Conservation (phyloP, 2,113 vertebrate genomes). For the Lichenostomus cassidix region DNA sequence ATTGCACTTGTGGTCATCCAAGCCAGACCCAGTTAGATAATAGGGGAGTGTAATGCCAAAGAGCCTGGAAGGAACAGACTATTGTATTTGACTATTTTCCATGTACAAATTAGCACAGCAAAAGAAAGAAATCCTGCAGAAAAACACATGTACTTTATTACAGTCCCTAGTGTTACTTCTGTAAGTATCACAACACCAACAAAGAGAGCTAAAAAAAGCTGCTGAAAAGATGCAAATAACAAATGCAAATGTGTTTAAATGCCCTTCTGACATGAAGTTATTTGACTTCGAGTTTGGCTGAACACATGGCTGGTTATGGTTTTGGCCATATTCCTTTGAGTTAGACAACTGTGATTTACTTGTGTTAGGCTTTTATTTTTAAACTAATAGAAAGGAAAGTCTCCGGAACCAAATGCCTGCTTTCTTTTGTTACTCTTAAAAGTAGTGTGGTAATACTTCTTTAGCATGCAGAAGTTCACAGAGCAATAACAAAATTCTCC, state of each 20-base stretch:
- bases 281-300: slow-evolving; percentile 62
- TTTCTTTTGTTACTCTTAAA: slow-evolving; percentile 1
- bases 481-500: background rate
- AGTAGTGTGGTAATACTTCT: background rate
- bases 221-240: slow-evolving; percentile 67
- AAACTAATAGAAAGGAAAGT: slow-evolving; percentile 27
- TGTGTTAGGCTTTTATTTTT: slow-evolving; percentile 34
- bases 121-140: slow-evolving; percentile 67
- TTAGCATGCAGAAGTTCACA: background rate
- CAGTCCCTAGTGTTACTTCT: slow-evolving; percentile 64
- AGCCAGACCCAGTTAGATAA: slow-evolving; percentile 68
- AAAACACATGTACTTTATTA: slow-evolving; percentile 77
- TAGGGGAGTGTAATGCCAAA: slow-evolving; percentile 45
- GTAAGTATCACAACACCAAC: slow-evolving; percentile 55
- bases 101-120: slow-evolving; percentile 66
- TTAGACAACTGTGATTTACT: slow-evolving; percentile 29
- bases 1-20: slow-evolving; percentile 61
- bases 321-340: slow-evolving; percentile 60
- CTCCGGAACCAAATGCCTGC: background rate
- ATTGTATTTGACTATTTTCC: slow-evolving; percentile 76
- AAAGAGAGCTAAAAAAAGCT: slow-evolving; percentile 42
- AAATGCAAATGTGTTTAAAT: slow-evolving; percentile 68
- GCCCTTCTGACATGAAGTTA: slow-evolving; percentile 55
- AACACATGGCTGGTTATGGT: slow-evolving; percentile 53
- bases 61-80: slow-evolving; percentile 55